Evolutionary conservation across 2,888 invertebrate genomes (phyloP).

Genomic region (Campopleginae sp.): DNA sequence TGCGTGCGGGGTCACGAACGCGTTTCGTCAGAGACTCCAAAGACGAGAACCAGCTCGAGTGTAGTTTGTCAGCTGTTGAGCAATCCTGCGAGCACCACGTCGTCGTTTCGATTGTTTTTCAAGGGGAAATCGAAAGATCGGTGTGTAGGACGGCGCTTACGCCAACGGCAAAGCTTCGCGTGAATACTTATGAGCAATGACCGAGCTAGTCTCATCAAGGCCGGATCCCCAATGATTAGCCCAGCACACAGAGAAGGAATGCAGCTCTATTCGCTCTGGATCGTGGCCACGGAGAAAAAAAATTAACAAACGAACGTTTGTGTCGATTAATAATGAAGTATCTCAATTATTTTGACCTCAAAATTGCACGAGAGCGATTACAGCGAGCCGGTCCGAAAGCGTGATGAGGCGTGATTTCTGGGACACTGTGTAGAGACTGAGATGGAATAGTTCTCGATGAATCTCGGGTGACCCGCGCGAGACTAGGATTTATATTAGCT

Average conservation of each 20-base stretch:
- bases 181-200: conserved; percentile 77
- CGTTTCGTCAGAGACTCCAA: conserved; percentile 9
- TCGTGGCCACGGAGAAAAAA: conserved; percentile 58
- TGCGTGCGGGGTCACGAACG: not conserved
- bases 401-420: not conserved
- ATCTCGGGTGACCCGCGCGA: conserved; percentile 56
- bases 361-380: not conserved
- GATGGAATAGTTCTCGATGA: conserved; percentile 35
- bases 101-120: not conserved
- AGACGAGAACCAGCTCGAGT: conserved; percentile 1
- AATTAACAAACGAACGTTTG: not conserved
- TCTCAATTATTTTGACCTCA: not conserved
- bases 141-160: conserved; percentile 42
- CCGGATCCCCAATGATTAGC: conserved; percentile 64
- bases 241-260: conserved; percentile 18
- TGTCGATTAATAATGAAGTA: not conserved
- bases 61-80: not conserved
- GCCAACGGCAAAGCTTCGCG: conserved; percentile 65
- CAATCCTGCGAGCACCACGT: conserved; percentile 7
- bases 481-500: conserved; percentile 78
- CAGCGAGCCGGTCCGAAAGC: not conserved
- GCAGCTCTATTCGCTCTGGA: conserved; percentile 30
- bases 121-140: conserved; percentile 3
- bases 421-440: conserved; percentile 17
- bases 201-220: conserved; percentile 72